Evolutionary conservation across 2,113 vertebrate species (phyloP), one percentile per base, ranked within the genome.

Genomic region (Hypomesus transpacificus): DNA sequence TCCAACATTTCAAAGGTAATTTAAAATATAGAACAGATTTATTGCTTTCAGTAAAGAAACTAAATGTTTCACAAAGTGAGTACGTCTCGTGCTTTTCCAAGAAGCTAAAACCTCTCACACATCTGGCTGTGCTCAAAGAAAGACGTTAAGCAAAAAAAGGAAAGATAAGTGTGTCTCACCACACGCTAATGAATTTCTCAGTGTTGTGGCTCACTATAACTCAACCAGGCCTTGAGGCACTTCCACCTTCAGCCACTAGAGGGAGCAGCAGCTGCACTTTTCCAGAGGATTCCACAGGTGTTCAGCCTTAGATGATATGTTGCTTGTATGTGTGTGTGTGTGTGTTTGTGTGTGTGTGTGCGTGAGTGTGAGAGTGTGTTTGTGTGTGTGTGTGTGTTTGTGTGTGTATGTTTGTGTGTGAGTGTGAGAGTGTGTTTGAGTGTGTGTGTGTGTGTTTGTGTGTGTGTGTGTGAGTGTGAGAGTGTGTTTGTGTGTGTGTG

Each of bases 191-290:
- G 7, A 68, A 61, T 58, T 26, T 22, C 14, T 26, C 4, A 39
- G 13, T 58, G 22, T 71, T 14, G 11, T 21, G 20, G 39, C 63
- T 63, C 58, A 77, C 54, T 34, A 21, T 18, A 68, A 58, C 18
- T 20, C 9, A 62, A 68, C 54, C 16, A 51, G 24, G 14, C 8
- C 75, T 75, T 21, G 72, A 57, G 75, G 0, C 14, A 24, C 59
- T 63, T 28, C 2, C 1, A 0, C 0, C n/a, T 4, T 26, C 0
- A 8, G 46, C 88, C 90, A 87, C 64, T 78, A 89, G 90, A 88
- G 75, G 80, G 84, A 3, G 73, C 1, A 7, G 53, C 13, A 17
- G 59, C 4, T 75, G 71, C 52, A 78, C 28, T 50, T 13, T 39
- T 22, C 39, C 39, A 46, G 39, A 46, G 39, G 39, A 46, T 46